Conservation (phyloP, 2,113 vertebrate species). For the Misgurnus mizolepis region DNA sequence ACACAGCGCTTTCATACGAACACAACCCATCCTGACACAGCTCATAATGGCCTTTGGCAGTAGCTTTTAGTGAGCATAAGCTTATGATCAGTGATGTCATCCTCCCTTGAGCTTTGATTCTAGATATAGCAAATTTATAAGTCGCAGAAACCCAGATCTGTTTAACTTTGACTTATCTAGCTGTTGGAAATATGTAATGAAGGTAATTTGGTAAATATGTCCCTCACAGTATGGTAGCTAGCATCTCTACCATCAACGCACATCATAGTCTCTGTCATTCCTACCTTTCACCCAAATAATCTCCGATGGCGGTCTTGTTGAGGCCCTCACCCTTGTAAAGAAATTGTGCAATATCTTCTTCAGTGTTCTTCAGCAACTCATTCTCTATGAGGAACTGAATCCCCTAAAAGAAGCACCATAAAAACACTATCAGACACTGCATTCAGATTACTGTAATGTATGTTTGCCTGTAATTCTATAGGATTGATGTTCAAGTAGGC, state of each 20-base stretch:
- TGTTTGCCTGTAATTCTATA: not conserved
- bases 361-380: conserved; percentile 88
- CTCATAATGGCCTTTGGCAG: conserved; percentile 24
- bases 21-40: not conserved
- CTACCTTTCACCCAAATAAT: conserved; percentile 95
- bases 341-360: conserved; percentile 92
- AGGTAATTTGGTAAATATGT: too few relatives aligned
- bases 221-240: too few relatives aligned
- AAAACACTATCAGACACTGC: not conserved
- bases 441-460: too few relatives aligned
- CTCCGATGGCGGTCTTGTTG: conserved; percentile 95
- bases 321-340: conserved; percentile 96
- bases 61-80: not conserved
- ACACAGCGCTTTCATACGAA: conserved; percentile 8
- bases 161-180: conserved; percentile 8
- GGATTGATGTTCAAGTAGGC: not conserved
- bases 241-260: too few relatives aligned
- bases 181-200: not conserved
- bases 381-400: conserved; percentile 94
- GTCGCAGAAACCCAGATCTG: not conserved
- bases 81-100: conserved; percentile 40
- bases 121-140: not conserved
- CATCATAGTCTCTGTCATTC: not conserved
- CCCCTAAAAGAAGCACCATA: conserved; percentile 74
- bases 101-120: conserved; percentile 11